These are phyloP conservation scores for Leuctra nigra DNA, from an alignment of 2,888 invertebrate species.

Conservation along the genomic window DNA sequence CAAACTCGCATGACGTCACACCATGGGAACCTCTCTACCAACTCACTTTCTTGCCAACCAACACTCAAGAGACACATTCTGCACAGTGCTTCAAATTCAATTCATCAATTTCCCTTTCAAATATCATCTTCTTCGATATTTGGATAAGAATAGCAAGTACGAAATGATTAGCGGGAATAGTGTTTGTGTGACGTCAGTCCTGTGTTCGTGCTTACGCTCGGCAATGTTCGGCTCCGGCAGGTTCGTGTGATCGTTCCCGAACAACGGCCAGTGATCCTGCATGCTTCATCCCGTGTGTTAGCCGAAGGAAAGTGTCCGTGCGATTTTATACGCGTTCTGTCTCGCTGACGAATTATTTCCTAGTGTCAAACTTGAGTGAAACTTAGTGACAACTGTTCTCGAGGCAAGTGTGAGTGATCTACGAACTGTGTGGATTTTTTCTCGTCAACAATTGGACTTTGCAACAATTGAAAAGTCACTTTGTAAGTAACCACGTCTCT, in stretches of 20 bases:
- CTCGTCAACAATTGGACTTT: neutral
- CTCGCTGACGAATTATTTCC: constrained; percentile 1
- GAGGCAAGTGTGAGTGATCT: neutral
- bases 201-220: constrained; percentile 21
- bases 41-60: too few species aligned
- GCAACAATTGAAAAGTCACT: constrained; percentile 10
- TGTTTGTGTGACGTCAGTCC: constrained; percentile 24
- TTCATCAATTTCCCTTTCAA: too few species aligned
- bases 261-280: constrained; percentile 27
- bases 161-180: constrained; percentile 4
- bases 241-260: constrained; percentile 19
- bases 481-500: constrained; percentile 17
- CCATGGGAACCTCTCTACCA: neutral
- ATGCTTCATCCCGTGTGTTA: constrained; percentile 19
- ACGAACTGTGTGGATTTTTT: constrained; percentile 17
- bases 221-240: constrained; percentile 19
- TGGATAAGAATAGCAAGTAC: too few species aligned
- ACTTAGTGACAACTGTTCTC: constrained; percentile 18
- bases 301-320: constrained; percentile 5
- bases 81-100: too few species aligned
- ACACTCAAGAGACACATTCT: too few species aligned
- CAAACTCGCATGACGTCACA: constrained; percentile 26
- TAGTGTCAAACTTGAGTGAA: constrained; percentile 2
- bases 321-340: constrained; percentile 4
- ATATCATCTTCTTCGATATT: too few species aligned